Evolutionary conservation across 2,113 vertebrate genomes (phyloP).

Genomic region (Petrocephalus microphthalmus): DNA sequence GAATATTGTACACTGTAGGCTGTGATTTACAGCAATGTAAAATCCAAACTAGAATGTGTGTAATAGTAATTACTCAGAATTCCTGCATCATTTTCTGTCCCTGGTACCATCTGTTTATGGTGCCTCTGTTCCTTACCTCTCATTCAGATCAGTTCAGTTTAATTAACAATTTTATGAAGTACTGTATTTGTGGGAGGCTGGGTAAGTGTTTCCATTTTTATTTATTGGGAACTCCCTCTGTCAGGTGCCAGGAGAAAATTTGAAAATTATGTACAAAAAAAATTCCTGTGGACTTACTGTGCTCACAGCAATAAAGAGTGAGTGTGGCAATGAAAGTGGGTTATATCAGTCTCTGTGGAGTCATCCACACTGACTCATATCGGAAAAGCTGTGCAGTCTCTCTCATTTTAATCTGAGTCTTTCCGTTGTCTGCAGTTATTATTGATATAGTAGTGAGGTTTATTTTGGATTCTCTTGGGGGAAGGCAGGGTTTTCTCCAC

Average conservation of each 20-base stretch:
- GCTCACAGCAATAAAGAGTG: not conserved
- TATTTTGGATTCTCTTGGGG: not conserved
- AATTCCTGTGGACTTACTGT: not conserved
- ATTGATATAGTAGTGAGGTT: not conserved
- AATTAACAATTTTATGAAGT: not conserved
- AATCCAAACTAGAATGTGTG: not conserved
- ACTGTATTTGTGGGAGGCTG: not conserved
- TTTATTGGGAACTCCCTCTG: constrained; percentile 1
- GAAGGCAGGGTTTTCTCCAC: not conserved
- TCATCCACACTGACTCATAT: not conserved
- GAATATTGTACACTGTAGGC: not conserved
- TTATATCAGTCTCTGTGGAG: not conserved
- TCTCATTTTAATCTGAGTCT: not conserved
- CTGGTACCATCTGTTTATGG: not conserved
- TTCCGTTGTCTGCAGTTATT: not conserved
- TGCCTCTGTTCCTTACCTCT: not conserved
- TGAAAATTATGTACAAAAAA: not conserved
- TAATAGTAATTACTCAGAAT: not conserved
- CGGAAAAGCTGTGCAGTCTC: not conserved
- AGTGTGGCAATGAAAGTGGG: not conserved
- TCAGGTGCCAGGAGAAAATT: constrained; percentile 1
- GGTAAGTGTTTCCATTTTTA: not conserved
- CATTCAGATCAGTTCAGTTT: not conserved
- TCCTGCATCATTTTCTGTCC: not conserved
- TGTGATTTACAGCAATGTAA: not conserved